Evolutionary conservation across 2,888 invertebrate species (phyloP).

Genomic region (Oasisia sp.): DNA sequence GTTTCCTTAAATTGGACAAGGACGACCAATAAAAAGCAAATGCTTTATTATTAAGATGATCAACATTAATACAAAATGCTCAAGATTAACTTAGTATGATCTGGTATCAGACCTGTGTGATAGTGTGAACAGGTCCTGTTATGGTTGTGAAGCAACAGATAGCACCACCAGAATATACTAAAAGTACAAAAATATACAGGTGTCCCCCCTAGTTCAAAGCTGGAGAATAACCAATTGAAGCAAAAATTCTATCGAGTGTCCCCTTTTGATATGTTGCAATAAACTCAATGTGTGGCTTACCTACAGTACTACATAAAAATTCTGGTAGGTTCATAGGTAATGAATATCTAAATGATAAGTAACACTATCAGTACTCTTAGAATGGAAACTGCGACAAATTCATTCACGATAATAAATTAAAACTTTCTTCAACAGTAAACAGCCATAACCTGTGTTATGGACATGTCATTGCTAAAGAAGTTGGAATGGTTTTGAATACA

Average conservation of each 20-base stretch:
- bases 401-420: background rate
- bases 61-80: background rate
- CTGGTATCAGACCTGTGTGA: background rate
- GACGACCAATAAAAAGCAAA: background rate
- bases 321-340: background rate
- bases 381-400: background rate
- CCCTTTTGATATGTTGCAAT: background rate
- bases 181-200: conserved; percentile 2
- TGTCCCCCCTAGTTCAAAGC: background rate
- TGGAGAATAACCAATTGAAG: background rate
- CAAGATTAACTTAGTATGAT: background rate
- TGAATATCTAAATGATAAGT: background rate
- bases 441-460: background rate
- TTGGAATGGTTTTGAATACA: background rate
- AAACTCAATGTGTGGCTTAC: no score
- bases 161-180: background rate
- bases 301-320: background rate
- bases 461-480: background rate
- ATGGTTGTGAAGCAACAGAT: background rate
- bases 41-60: background rate
- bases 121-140: background rate
- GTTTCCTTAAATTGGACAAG: background rate
- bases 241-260: background rate
- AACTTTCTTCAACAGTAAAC: background rate
- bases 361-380: background rate